Conservation (phyloP, 2,797 vertebrate species). For the Myotis myotis region DNA sequence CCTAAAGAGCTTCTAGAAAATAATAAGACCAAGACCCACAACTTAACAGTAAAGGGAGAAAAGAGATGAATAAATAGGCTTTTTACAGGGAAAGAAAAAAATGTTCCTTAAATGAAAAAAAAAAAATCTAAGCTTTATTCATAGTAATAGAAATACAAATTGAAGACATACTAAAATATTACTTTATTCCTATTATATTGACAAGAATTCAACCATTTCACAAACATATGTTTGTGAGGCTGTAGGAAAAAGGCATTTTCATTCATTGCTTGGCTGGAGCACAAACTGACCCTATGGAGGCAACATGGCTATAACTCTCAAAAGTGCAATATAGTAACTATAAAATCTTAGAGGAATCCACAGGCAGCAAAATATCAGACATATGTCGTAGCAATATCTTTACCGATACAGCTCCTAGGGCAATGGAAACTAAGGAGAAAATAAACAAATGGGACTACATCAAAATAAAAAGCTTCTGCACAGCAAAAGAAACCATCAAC, state of each 20-base stretch:
- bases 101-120: background rate
- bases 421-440: too few relatives aligned
- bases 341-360: too few relatives aligned
- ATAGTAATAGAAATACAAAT: background rate
- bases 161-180: background rate
- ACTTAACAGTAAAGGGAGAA: background rate
- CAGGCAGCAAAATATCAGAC: too few relatives aligned
- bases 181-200: background rate
- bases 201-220: background rate
- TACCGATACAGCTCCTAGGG: too few relatives aligned
- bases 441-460: too few relatives aligned
- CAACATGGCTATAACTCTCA: background rate
- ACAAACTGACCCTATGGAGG: background rate
- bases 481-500: too few relatives aligned
- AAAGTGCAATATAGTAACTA: background rate
- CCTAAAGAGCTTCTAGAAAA: background rate
- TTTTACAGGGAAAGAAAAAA: background rate
- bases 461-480: too few relatives aligned
- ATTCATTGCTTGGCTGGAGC: background rate
- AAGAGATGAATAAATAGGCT: background rate
- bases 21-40: background rate
- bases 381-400: too few relatives aligned
- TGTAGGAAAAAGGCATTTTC: background rate
- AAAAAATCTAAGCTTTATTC: background rate
- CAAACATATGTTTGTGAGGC: background rate